These are phyloP conservation scores for Ceratina japonica DNA, from an alignment of 1,140 invertebrate species.

Conservation along the genomic window DNA sequence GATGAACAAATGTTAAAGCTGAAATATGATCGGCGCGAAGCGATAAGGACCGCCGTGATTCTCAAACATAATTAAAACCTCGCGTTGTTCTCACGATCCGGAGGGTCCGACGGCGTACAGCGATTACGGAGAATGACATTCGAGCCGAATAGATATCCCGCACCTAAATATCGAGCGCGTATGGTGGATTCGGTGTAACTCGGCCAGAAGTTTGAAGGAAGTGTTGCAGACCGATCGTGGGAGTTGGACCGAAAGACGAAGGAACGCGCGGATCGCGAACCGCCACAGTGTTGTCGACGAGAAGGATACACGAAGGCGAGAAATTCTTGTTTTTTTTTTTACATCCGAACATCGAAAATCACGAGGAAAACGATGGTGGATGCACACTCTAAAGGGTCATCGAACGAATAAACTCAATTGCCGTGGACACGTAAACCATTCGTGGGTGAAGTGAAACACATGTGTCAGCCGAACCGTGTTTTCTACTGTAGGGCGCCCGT, in stretches of 20 bases:
- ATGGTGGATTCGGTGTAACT: constrained; percentile 31
- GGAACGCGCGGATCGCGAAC: constrained; percentile 69
- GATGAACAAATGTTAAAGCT: constrained; percentile 8
- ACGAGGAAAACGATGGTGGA: constrained; percentile 63
- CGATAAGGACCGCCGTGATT: not conserved
- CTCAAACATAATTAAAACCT: not conserved
- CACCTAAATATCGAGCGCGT: not conserved
- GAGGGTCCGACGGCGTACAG: not conserved
- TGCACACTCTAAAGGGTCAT: constrained; percentile 54
- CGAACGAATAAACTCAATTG: constrained; percentile 50
- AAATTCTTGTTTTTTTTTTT: constrained; percentile 66
- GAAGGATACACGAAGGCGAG: constrained; percentile 68
- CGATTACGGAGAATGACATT: not conserved
- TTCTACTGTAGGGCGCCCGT: constrained; percentile 61
- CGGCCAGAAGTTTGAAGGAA: constrained; percentile 13
- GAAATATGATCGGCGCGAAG: not conserved
- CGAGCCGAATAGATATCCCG: not conserved
- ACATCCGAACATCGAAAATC: constrained; percentile 64
- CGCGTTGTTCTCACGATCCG: not conserved
- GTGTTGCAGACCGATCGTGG: constrained; percentile 52
- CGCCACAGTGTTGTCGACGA: constrained; percentile 71
- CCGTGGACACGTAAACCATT: constrained; percentile 56
- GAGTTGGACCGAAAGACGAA: constrained; percentile 54
- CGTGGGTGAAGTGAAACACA: constrained; percentile 64
- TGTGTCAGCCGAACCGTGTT: constrained; percentile 67